Base-by-base conservation (phyloP, 2,797 vertebrate genomes). In the Pogonophryne albipinna region DNA sequence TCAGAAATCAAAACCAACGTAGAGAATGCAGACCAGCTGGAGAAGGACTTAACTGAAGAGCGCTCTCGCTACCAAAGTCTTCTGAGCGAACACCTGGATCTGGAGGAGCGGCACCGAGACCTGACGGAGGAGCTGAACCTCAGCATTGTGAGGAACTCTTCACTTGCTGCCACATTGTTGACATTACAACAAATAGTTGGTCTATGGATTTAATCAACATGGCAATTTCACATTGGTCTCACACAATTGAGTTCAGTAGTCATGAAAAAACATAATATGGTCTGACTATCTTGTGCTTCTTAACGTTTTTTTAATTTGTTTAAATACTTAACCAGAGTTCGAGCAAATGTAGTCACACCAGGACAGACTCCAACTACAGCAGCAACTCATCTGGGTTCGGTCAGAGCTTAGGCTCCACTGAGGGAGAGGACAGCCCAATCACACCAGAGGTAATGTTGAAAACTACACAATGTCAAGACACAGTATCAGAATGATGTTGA, bases 41-140 rank as follows among this genome's bases (percentile, higher is more conserved):
- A 97, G 88, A 94, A 95, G 1, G 96, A 97, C 59, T 92, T 99
- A 78, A 95, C 94, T 0, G 98, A 98, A 38, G 98, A 98, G 57
- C 94, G 97, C 19, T 87, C 95, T 20, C 95, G 96, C 70, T 98
- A 99, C 86, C 98, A 99, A 92, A 97, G 94, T 91, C 96, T 99
- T 63, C 95, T 99, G 76, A 96, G 96, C 74, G 97, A 99, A 80
- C 96, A 98, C 90, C 95, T 97, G 85, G 95, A 96, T 57, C 90
- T 99, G 66, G 97, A 99, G 90, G 96, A 97, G 78, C 95, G 93
- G 0, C 96, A 98, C 1, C 95, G 93, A 64, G 96, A 98, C 69
- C 93, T 98, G 64, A 96, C 94, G 86, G 97, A 98, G 31, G 96
- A 99, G 78, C 96, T 96, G 94, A 93, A 91, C 41, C 46, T 94